Conservation (phyloP, 2,888 invertebrate species). For the Rhorus exstirpatorius region DNA sequence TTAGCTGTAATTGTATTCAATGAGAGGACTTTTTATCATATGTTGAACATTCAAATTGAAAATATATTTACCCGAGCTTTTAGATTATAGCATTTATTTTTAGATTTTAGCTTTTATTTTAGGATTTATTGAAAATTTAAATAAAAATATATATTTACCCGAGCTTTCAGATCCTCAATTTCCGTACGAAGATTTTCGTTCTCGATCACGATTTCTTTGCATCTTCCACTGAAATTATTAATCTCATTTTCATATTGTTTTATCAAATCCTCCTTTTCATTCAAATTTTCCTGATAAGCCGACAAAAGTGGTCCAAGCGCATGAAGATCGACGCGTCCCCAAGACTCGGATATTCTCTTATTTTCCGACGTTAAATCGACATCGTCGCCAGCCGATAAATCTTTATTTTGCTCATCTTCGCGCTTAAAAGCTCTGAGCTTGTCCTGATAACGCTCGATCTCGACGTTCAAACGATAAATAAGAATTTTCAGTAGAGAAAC, state of each 20-base stretch:
- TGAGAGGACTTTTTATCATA: too few relatives aligned
- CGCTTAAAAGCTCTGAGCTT: conserved; percentile 86
- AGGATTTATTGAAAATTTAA: neutral
- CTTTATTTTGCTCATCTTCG: conserved; percentile 66
- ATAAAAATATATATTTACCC: conserved; percentile 77
- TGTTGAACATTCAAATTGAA: too few relatives aligned
- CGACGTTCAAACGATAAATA: conserved; percentile 92
- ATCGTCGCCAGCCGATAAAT: conserved; percentile 74
- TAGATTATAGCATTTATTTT: too few relatives aligned
- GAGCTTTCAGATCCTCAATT: conserved; percentile 86
- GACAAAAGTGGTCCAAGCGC: conserved; percentile 91
- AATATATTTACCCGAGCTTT: too few relatives aligned
- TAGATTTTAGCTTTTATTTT: too few relatives aligned
- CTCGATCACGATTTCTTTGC: conserved; percentile 90
- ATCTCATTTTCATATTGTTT: conserved; percentile 91
- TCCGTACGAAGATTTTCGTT: conserved; percentile 89
- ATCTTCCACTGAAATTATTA: conserved; percentile 90
- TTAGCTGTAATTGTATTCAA: too few relatives aligned
- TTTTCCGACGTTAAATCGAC: conserved; percentile 83
- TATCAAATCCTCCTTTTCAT: conserved; percentile 92
- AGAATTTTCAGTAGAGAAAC: conserved; percentile 92
- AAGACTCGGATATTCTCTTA: conserved; percentile 86
- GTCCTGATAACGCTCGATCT: conserved; percentile 92
- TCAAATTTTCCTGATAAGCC: conserved; percentile 92
- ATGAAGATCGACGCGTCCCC: conserved; percentile 89